Evolutionary conservation across 2,888 invertebrate genomes (phyloP), one percentile per base, ranked within the genome.

Genomic region (Acronicta aceris): DNA sequence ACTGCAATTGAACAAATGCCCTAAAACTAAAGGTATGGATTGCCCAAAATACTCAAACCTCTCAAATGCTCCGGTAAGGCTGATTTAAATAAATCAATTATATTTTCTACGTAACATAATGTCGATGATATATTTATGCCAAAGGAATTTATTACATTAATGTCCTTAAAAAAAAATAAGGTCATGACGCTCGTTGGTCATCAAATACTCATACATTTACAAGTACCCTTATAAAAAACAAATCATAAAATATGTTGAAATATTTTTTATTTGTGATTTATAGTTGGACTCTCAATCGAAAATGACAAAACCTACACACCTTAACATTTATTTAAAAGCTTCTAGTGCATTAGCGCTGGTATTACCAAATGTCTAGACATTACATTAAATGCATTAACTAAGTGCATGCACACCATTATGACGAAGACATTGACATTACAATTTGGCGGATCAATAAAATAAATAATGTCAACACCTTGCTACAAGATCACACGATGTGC

Each of bases 351-450:
- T 21, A 21, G 36, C 10, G 9, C 15, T 42, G 38, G 7, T 33
- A 62, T 59, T 53, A 60, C 53, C 59, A 56, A 40, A 59, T 2
- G 65, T 74, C 71, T 65, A 66, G 60, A 68, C 59, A 25, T 58
- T 38, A 17, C 30, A 66, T 72, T 67, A 63, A 52, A 54, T 36
- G 56, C 56, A 8, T 8, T 10, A 8, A 56, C 48, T 54, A 46
- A 49, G 43, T 49, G 21, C 16, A 40, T 15, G 30, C 17, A 15
- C 7, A 43, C 8, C 15, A 30, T 58, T 48, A 48, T 54, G 56
- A 56, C 55, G 52, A 38, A 65, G 50, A 49, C 63, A 67, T 75
- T 78, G 78, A 76, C 76, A 76, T 78, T 71, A 71, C 12, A n/a
- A 21, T 21, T 38, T 0, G 65, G 30, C 51, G 40, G 42, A 43